Evolutionary conservation across 2,888 invertebrate species (phyloP).

Genomic region (Eudemis profundana): DNA sequence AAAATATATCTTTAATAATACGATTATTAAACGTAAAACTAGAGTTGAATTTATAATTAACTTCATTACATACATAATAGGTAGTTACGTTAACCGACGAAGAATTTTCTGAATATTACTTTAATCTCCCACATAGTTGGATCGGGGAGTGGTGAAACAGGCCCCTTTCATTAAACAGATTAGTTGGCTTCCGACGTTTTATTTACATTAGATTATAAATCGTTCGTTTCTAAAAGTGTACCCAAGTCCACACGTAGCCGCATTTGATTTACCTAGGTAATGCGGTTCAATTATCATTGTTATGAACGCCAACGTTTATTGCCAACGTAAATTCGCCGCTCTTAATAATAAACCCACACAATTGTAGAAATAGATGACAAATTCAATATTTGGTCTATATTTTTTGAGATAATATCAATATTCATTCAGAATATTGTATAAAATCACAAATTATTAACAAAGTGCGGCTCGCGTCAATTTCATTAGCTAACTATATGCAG

Average conservation of each 20-base stretch:
- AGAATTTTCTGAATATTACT: background rate
- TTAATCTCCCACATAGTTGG: slow-evolving; percentile 28
- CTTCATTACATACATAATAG: no score
- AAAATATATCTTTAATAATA: background rate
- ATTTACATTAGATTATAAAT: slow-evolving; percentile 35
- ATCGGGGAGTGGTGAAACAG: slow-evolving; percentile 35
- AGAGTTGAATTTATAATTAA: no score
- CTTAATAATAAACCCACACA: background rate
- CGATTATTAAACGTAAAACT: no score
- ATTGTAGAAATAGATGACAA: no score
- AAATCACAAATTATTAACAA: no score
- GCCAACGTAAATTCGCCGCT: background rate
- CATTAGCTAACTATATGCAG: no score
- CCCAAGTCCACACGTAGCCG: slow-evolving; percentile 9
- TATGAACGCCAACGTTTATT: background rate
- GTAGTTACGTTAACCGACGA: no score
- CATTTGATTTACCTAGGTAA: slow-evolving; percentile 2
- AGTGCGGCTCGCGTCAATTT: no score
- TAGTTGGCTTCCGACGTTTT: slow-evolving; percentile 35
- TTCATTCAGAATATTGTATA: no score
- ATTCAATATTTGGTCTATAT: no score
- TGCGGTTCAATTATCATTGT: background rate
- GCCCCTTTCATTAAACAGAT: slow-evolving; percentile 37
- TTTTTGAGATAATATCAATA: no score
- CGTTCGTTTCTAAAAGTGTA: slow-evolving; percentile 24